phyloP scores from a whole-genome alignment of 1,140 invertebrate genomes.

The Microvelia longipes region DNA sequence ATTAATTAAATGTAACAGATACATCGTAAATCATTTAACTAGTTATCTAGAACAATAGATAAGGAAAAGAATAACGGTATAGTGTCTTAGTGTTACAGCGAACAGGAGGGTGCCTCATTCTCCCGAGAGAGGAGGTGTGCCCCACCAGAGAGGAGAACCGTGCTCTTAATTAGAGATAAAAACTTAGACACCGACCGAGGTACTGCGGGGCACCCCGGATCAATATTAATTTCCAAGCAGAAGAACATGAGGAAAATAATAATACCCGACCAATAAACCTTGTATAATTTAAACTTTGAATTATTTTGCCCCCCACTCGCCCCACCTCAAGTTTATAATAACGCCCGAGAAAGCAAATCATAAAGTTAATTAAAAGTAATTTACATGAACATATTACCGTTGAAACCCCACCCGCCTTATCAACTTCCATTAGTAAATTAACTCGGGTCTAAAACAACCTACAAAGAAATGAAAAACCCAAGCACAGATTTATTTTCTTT shows the following conservation, averaged over 20 bases:
- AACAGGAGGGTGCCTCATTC: too few species aligned
- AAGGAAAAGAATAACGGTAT: too few species aligned
- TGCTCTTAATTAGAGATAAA: not conserved
- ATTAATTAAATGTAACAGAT: too few species aligned
- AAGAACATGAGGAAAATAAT: not conserved
- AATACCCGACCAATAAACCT: not conserved
- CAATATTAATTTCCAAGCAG: not conserved
- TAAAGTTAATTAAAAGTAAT: not conserved
- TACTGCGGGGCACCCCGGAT: not conserved
- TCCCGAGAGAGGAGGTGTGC: too few species aligned
- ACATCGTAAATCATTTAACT: too few species aligned
- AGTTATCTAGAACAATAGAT: too few species aligned
- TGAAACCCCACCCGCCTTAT: not conserved
- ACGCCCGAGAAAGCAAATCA: not conserved
- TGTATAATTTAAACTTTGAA: not conserved
- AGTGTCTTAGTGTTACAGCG: too few species aligned
- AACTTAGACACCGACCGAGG: not conserved
- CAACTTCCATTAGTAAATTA: not conserved
- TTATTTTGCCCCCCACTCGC: not conserved
- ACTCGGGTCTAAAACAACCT: too few species aligned
- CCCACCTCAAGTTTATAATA: not conserved
- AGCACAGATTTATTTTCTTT: too few species aligned
- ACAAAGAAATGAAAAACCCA: too few species aligned
- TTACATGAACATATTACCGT: not conserved
- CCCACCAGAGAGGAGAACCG: not conserved